Evolutionary conservation across 2,113 vertebrate genomes (phyloP).

Genomic region (Sarotherodon lohbergeri): DNA sequence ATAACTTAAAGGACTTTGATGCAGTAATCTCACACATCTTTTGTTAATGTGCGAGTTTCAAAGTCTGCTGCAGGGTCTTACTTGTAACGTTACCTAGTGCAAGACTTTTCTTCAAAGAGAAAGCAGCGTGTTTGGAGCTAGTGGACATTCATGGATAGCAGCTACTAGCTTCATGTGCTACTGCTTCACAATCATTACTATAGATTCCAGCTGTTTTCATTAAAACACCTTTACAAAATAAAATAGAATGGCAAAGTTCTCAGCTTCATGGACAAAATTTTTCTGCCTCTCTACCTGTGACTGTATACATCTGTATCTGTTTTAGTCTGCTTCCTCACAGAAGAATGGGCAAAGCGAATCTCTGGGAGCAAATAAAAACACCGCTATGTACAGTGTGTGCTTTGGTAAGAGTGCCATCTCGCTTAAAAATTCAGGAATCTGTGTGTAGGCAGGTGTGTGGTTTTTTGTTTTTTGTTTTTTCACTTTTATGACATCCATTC

Average conservation of each 20-base stretch:
- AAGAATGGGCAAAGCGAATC: background rate
- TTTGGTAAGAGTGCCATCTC: background rate
- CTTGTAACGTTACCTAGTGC: background rate
- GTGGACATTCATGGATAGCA: background rate
- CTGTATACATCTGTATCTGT: background rate
- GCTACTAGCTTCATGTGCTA: background rate
- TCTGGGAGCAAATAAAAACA: background rate
- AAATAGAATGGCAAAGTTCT: background rate
- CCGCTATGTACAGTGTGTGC: background rate
- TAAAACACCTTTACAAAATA: background rate
- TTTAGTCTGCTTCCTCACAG: background rate
- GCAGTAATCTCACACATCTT: background rate
- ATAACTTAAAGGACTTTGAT: background rate
- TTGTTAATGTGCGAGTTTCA: background rate
- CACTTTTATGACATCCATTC: background rate
- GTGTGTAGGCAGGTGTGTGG: background rate
- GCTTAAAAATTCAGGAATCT: background rate
- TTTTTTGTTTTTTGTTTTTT: background rate
- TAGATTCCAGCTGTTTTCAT: background rate
- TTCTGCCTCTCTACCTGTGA: background rate
- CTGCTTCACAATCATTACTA: background rate
- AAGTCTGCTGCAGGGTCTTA: background rate
- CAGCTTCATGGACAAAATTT: background rate
- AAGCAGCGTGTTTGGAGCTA: background rate
- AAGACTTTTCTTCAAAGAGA: background rate